These are phyloP conservation scores for Abrostola triplasia DNA, from an alignment of 2,888 invertebrate genomes.

Conservation along the genomic window DNA sequence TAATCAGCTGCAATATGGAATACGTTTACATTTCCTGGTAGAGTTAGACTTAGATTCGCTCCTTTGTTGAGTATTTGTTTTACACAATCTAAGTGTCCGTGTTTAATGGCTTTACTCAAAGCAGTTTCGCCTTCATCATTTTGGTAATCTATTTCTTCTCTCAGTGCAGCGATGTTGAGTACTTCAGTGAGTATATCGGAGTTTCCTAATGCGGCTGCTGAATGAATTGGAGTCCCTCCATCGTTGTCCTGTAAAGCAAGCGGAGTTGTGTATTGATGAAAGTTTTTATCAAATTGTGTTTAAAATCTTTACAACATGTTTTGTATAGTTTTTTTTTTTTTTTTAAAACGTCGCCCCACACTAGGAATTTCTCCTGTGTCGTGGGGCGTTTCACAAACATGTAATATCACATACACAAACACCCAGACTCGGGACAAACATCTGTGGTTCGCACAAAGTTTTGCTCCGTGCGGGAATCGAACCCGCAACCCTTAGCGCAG, in stretches of 20 bases:
- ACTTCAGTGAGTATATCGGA: constrained; percentile 85
- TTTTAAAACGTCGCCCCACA: too few relatives aligned
- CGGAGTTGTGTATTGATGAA: neutral
- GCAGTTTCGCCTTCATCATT: constrained; percentile 85
- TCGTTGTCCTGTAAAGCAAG: constrained; percentile 74
- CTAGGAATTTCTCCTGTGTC: too few relatives aligned
- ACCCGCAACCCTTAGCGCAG: too few relatives aligned
- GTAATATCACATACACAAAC: too few relatives aligned
- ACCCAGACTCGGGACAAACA: too few relatives aligned
- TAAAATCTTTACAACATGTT: too few relatives aligned
- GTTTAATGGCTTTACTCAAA: constrained; percentile 80
- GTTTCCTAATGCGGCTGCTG: constrained; percentile 85
- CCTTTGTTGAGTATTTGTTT: constrained; percentile 81
- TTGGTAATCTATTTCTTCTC: constrained; percentile 81
- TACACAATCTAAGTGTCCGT: constrained; percentile 80
- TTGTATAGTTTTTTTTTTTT: too few relatives aligned
- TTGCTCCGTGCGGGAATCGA: too few relatives aligned
- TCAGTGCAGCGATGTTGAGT: constrained; percentile 82
- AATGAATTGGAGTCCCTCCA: constrained; percentile 86
- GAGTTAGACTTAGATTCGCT: constrained; percentile 77
- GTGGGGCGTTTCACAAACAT: too few relatives aligned
- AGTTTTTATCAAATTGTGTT: too few relatives aligned
- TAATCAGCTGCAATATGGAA: constrained; percentile 89
- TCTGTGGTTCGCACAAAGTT: too few relatives aligned
- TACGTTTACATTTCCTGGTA: constrained; percentile 85